Evolutionary conservation across 1,140 invertebrate species (phyloP), one percentile per base, ranked within the genome.

Genomic region (Orussus abietinus): DNA sequence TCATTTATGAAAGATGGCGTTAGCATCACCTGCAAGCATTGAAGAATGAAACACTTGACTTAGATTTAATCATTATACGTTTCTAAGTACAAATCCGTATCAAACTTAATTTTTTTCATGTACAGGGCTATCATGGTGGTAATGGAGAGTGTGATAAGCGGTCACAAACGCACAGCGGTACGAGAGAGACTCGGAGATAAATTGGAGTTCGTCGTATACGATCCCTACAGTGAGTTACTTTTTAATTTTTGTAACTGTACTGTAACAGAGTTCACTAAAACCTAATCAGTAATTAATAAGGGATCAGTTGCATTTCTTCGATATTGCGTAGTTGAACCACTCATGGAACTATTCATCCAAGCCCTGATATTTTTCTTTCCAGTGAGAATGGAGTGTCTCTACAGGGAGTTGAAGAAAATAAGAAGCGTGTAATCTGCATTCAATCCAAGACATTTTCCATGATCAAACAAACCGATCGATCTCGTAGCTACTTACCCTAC

Each of bases 181-280:
- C 75, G 88, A 36, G 84, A 88, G 45, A 76, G 88, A 49, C 58
- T 84, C 19, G 84, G 66, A 5, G 88, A 91, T 21, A 91, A 91
- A 77, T 47, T 90, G 20, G 88, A 91, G 71, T 45, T 82, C 3
- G 67, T 88, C 31, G 51, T 60, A 34, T 88, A 82, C 62, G 90
- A 92, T 75, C 90, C 88, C 7, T 84, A 72, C 42, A 81, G 88
- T 90, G 75, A 83, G 79, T 76, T 37, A 29, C 31, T 25, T 12
- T 40, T 33, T 33, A 15, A 40, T 30, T 42, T 19, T n/a, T 22
- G 12, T 19, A 3, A 13, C 19, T 36, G n/a, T n/a, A n/a, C n/a
- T 35, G 22, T 15, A 38, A 34, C 25, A 14, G n/a, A 20, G 7
- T 20, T 6, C n/a, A 33, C 6, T 10, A 44, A 34, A 41, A 33